Base-by-base conservation (phyloP, 2,797 vertebrate genomes). In the Podarcis siculus region DNA sequence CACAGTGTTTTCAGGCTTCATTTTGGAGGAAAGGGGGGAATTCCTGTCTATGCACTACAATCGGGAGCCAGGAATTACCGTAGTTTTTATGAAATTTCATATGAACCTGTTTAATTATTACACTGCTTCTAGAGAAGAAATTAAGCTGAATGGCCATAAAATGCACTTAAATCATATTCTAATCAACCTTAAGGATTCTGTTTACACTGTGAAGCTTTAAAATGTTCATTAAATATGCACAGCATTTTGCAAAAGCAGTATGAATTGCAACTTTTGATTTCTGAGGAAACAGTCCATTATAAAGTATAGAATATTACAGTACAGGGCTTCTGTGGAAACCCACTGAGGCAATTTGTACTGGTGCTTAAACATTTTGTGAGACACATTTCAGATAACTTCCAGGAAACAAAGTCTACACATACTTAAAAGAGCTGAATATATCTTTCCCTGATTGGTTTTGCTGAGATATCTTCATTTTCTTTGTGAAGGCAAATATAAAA, bases 261-360 rank as follows among this genome's bases (percentile, higher is more conserved):
- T 95, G 93, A 90, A 95, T 91, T 96, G 90, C 94, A 88, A 61
- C 83, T 94, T 96, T 96, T 58, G 10, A 95, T 95, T 95, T 95
- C 93, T 93, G 92, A 94, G 87, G 17, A 95, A 95, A 96, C 95
- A 95, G 93, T 87, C 81, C 92, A 66, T 87, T 94, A 95, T 91
- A 94, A 94, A 95, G 88, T 77, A 91, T 81, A 30, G 21, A 86
- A 21, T 32, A 94, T 82, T 93, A 95, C 93, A 92, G 94, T 94
- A 86, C 86, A 89, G 93, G 89, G 89, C 82, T 79, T 93, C 85
- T 90, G 91, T 93, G 92, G 84, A 95, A 96, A 94, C 58, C 86
- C 94, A 92, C 95, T 95, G 94, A 93, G 95, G 79, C 92, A 94
- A 95, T 95, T 95, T 94, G 92, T 95, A 82, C 87, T 90, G 83